Evolutionary conservation across 2,113 vertebrate genomes (phyloP), one percentile per base, ranked within the genome.

Genomic region (Bos taurus): DNA sequence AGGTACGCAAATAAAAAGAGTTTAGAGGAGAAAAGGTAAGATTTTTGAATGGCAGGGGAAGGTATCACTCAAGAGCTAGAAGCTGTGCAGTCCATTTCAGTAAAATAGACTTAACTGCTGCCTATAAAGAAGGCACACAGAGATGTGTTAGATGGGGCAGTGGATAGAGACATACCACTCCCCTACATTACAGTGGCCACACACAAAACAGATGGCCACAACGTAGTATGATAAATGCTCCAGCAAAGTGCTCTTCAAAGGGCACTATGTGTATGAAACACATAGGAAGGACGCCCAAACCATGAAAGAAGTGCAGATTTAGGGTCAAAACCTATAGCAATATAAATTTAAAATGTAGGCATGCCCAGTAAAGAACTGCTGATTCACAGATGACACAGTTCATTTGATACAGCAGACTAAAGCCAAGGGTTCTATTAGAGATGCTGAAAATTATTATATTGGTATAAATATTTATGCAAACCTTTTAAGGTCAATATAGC

Each of bases 401-500:
- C 33, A 92, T 46, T 54, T 77, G 21, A 80, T 52, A 96, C 1
- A 87, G 15, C 23, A 46, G 19, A 92, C 43, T 54, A 46, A 90
- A 93, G 92, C 88, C 85, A 94, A 97, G n/a, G 21, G 28, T 74
- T 87, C 90, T 77, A 77, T 83, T 40, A 81, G 71, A 94, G 56
- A 71, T 97, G 77, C 94, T 96, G 77, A 50, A 92, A 92, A 87
- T 50, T 74, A 96, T 92, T 96, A 89, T 64, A 52, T 48, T 78
- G 81, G 74, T 26, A 96, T 82, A 92, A 97, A 97, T 90, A 96
- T 92, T 92, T 94, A 97, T 77, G 28, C 54, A 87, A 83, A 94
- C 48, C 56, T 96, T 92, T 94, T 92, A 97, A 94, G 81, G 80
- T 87, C 81, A 92, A 74, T 67, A 81, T 10, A 64, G 82, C 28